Conservation (phyloP, 2,888 invertebrate genomes). For the Sclerodermus sp. region DNA sequence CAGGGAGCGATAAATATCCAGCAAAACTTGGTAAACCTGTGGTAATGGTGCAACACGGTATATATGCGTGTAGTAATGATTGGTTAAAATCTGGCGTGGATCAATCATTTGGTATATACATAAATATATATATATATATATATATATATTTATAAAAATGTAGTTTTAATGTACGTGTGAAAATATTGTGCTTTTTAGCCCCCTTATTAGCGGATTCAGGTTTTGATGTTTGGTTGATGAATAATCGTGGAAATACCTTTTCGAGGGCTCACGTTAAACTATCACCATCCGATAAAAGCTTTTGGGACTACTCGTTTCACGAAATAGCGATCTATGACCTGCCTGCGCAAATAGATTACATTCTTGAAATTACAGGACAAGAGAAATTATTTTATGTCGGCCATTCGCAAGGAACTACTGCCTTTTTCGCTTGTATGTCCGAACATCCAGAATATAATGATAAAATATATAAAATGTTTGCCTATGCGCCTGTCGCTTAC, state of each 20-base stretch:
- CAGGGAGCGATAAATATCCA: too few species aligned
- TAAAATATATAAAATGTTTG: conserved; percentile 46
- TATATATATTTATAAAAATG: too few species aligned
- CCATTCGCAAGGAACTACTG: conserved; percentile 64
- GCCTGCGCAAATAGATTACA: conserved; percentile 64
- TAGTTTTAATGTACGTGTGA: too few species aligned
- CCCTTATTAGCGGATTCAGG: conserved; percentile 46
- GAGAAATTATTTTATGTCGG: conserved; percentile 62
- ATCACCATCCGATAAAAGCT: conserved; percentile 41
- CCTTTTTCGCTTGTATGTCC: conserved; percentile 55
- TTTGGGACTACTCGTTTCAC: conserved; percentile 59
- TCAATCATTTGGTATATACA: too few species aligned
- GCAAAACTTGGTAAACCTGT: too few species aligned
- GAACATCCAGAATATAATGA: conserved; percentile 56
- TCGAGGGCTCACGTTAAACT: conserved; percentile 60
- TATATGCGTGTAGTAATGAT: too few species aligned
- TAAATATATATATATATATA: too few species aligned
- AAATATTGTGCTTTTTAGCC: conserved; percentile 27
- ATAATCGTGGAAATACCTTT: conserved; percentile 67
- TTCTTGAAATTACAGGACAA: conserved; percentile 57
- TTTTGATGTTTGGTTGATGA: conserved; percentile 63
- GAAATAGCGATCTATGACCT: conserved; percentile 66
- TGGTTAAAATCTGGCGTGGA: too few species aligned
- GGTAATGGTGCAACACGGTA: too few species aligned
- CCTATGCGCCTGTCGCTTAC: conserved; percentile 57